Evolutionary conservation across 2,888 invertebrate species (phyloP), one percentile per base, ranked within the genome.

Genomic region (Hirudinaria manillensis): DNA sequence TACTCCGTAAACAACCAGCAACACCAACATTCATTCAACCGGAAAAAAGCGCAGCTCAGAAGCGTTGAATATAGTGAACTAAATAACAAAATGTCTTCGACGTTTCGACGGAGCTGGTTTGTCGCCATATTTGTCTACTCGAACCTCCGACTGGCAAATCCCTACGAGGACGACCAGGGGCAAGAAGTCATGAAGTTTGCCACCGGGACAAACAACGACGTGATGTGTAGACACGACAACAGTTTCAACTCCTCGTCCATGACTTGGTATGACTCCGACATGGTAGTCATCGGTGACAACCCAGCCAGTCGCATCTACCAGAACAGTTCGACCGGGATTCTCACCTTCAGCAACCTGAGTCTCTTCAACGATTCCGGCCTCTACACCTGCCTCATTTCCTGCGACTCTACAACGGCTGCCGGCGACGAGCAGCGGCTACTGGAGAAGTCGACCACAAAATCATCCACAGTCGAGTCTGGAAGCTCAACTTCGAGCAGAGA

Each of bases 321-420:
- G n/a, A n/a, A 34, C 68, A 34, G 10, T 7, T 34, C 27, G n/a
- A 68, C 68, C 29, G n/a, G n/a, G 7, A 7, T 32, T 3, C 36
- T 68, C n/a, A 36, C 36, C 32, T 34, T 68, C n/a, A 68, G 29
- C 36, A n/a, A 24, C n/a, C n/a, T 24, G 2, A 34, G 34, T 68
- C 68, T 34, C n/a, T n/a, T 34, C n/a, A 68, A 68, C 68, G 68
- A 68, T 32, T 68, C 68, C 34, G 68, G 68, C 32, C n/a, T 68
- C 10, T 68, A 68, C 32, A 68, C 68, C 36, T 68, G 68, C 36
- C 6, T 13, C n/a, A 32, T 68, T 13, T 68, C 32, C 13, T 68
- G n/a, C 61, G 29, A 27, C 61, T 24, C n/a, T 45, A 45, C 1
- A 10, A 10, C 4, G 45, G 45, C 45, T 45, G 45, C 45, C 16